These are phyloP conservation scores for Halictus ligatus DNA, from an alignment of 2,888 invertebrate species.

Conservation along the genomic window DNA sequence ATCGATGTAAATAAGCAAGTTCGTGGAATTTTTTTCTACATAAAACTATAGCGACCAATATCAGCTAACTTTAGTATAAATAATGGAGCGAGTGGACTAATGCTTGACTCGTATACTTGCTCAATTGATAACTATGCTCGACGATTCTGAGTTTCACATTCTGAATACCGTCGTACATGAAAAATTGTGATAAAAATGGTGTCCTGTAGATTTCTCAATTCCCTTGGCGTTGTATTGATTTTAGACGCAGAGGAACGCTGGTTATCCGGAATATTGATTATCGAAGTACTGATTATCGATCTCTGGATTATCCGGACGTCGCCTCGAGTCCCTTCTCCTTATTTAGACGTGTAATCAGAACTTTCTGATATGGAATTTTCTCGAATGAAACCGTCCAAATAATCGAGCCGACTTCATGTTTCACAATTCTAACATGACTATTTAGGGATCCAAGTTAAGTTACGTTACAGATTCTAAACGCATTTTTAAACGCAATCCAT, in stretches of 20 bases:
- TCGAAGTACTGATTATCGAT: constrained; percentile 12
- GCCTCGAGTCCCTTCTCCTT: background rate
- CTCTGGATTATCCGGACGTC: constrained; percentile 14
- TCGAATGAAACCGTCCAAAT: background rate
- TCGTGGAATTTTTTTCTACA: background rate
- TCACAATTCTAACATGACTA: background rate
- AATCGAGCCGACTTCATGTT: background rate
- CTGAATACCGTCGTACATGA: constrained; percentile 35
- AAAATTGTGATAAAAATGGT: constrained; percentile 32
- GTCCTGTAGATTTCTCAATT: background rate
- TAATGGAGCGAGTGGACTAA: background rate
- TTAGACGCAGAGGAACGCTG: background rate
- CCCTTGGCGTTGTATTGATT: constrained; percentile 24
- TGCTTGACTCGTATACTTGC: constrained; percentile 28
- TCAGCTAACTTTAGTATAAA: background rate
- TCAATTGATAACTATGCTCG: constrained; percentile 37
- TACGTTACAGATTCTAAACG: background rate
- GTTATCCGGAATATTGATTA: constrained; percentile 2
- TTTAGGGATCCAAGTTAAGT: background rate
- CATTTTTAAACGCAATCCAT: background rate
- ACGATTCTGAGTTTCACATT: background rate
- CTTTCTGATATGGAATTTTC: constrained; percentile 4
- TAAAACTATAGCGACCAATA: background rate
- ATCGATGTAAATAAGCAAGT: background rate
- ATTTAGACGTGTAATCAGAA: constrained; percentile 2